phyloP scores from a whole-genome alignment of 1,140 invertebrate species.

The Plodia interpunctella region DNA sequence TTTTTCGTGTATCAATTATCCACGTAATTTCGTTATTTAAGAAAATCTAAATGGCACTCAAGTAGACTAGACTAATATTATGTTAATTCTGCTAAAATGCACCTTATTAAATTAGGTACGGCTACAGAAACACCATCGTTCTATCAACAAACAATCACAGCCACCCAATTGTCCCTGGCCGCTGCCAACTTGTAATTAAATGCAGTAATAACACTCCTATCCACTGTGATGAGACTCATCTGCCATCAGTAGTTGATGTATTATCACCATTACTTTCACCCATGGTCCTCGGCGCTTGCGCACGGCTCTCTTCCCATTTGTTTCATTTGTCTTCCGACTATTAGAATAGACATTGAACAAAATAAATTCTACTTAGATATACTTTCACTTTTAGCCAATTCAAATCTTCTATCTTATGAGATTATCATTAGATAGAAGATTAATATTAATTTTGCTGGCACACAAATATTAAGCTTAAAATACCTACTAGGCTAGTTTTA shows the following conservation, averaged over 20 bases:
- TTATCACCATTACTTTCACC: constrained; percentile 1
- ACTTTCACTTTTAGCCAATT: too few relatives aligned
- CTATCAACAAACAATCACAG: neutral
- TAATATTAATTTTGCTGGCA: too few relatives aligned
- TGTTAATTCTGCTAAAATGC: too few relatives aligned
- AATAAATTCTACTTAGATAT: neutral
- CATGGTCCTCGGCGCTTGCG: neutral
- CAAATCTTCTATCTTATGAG: too few relatives aligned
- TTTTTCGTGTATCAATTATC: too few relatives aligned
- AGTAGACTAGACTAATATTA: too few relatives aligned
- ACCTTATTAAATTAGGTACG: neutral
- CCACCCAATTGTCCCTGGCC: neutral
- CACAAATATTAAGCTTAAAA: too few relatives aligned
- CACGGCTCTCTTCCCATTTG: neutral
- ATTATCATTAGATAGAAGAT: too few relatives aligned
- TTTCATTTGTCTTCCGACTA: neutral
- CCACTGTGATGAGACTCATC: neutral
- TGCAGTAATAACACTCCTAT: neutral
- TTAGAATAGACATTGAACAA: neutral
- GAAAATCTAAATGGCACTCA: too few relatives aligned
- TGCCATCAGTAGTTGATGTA: constrained; percentile 4
- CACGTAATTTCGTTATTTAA: too few relatives aligned
- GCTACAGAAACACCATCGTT: neutral
- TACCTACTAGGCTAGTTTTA: too few relatives aligned
- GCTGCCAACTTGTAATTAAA: neutral